Evolutionary conservation across 2,113 vertebrate species (phyloP).

Genomic region (Nibea coibor): DNA sequence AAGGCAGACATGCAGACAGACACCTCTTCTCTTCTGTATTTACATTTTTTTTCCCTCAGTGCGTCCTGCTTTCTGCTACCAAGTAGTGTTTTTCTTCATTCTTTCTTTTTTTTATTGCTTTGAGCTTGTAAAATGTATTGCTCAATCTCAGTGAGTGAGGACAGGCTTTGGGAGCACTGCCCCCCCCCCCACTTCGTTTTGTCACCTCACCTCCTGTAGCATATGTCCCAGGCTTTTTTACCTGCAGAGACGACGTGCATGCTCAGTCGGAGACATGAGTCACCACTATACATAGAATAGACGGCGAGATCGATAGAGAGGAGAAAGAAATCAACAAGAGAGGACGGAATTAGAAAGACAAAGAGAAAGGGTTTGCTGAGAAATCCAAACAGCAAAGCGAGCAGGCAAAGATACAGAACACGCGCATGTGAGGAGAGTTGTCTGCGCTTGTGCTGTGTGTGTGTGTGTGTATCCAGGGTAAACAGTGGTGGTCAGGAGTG

Average conservation of each 20-base stretch:
- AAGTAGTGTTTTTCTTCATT: neutral
- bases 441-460: conserved; percentile 41
- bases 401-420: conserved; percentile 21
- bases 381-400: conserved; percentile 35
- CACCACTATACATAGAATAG: conserved; percentile 67
- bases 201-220: conserved; percentile 57
- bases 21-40: conserved; percentile 19
- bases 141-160: conserved; percentile 32
- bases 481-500: conserved; percentile 59
- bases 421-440: conserved; percentile 29
- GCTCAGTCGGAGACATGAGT: conserved; percentile 74
- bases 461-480: conserved; percentile 63
- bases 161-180: conserved; percentile 30
- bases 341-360: conserved; percentile 58
- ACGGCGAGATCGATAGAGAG: conserved; percentile 43
- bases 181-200: conserved; percentile 44
- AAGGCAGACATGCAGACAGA: conserved; percentile 38
- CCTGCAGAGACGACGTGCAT: conserved; percentile 65
- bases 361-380: conserved; percentile 44
- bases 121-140: conserved; percentile 43
- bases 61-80: conserved; percentile 21
- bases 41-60: conserved; percentile 23
- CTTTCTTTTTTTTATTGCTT: neutral
- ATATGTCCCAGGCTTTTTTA: conserved; percentile 66
- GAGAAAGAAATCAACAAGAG: conserved; percentile 43